phyloP scores from a whole-genome alignment of 2,113 vertebrate genomes.

The Pelvicachromis taeniatus region DNA sequence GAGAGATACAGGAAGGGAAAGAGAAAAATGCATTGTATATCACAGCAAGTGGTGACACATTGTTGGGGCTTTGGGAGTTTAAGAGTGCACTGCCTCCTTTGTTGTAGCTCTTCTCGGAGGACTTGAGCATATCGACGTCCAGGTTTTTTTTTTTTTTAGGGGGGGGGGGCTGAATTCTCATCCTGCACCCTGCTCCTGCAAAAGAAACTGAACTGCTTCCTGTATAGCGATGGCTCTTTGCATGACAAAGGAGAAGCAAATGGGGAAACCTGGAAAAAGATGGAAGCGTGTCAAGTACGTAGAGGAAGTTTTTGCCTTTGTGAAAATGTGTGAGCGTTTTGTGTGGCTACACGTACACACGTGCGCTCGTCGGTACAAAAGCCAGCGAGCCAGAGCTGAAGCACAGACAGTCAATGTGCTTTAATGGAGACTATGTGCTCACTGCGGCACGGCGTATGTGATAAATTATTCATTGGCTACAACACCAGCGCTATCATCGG shows the following conservation, averaged over 20 bases:
- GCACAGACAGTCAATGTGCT: slow-evolving; percentile 45
- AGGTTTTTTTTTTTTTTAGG: background rate
- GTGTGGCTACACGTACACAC: background rate
- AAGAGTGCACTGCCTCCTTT: slow-evolving; percentile 2
- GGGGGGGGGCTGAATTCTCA: background rate
- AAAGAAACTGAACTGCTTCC: background rate
- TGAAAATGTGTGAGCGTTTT: background rate
- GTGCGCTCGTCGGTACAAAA: slow-evolving; percentile 29
- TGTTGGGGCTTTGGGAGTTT: slow-evolving; percentile 11
- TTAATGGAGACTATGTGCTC: slow-evolving; percentile 49
- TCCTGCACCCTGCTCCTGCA: background rate
- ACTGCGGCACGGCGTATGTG: slow-evolving; percentile 39
- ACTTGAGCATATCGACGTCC: background rate
- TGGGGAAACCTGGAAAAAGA: background rate
- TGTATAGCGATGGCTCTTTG: background rate
- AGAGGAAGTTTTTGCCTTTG: background rate
- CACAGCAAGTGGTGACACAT: slow-evolving; percentile 17
- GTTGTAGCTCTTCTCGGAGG: slow-evolving; percentile 3
- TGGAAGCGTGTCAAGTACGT: background rate
- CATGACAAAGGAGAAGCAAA: slow-evolving; percentile 37
- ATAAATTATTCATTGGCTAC: slow-evolving; percentile 70
- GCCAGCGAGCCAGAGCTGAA: slow-evolving; percentile 24
- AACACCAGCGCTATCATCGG: slow-evolving; percentile 52
- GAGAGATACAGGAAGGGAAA: background rate
- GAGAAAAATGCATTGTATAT: background rate